These are phyloP conservation scores for Ailuropoda melanoleuca DNA, from an alignment of 2,113 vertebrate species.

Conservation along the genomic window DNA sequence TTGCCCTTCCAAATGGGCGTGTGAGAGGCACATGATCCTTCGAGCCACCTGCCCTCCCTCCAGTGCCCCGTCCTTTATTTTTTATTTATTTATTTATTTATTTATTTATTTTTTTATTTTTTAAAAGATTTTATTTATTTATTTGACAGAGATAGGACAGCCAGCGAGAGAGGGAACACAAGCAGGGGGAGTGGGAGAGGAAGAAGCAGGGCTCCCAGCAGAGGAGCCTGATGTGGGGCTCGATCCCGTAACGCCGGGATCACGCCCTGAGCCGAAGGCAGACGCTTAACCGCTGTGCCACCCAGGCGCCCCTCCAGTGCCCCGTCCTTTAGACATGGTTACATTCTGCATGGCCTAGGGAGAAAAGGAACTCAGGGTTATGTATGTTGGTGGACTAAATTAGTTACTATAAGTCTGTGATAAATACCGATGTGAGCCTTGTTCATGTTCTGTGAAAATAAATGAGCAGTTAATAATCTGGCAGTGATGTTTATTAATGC, in stretches of 20 bases:
- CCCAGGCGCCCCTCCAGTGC: neutral
- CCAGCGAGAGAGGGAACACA: no score
- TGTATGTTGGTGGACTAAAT: neutral
- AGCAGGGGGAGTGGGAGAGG: no score
- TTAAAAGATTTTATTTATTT: no score
- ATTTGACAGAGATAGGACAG: no score
- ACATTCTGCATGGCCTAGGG: neutral
- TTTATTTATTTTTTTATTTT: no score
- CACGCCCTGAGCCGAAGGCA: no score
- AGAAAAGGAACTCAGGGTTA: neutral
- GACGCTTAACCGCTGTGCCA: no score
- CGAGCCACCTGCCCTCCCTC: neutral
- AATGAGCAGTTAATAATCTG: constrained; percentile 18
- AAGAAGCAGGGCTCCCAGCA: no score
- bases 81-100: no score
- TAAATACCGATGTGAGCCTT: neutral
- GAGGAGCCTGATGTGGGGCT: no score
- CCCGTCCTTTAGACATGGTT: neutral
- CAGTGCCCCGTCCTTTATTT: neutral
- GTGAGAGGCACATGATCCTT: neutral
- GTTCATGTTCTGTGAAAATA: constrained; percentile 14
- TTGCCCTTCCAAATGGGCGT: neutral
- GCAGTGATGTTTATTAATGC: neutral
- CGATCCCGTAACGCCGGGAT: no score
- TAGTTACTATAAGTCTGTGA: neutral